Evolutionary conservation across 1,140 invertebrate genomes (phyloP).

Genomic region (Ceratina japonica): DNA sequence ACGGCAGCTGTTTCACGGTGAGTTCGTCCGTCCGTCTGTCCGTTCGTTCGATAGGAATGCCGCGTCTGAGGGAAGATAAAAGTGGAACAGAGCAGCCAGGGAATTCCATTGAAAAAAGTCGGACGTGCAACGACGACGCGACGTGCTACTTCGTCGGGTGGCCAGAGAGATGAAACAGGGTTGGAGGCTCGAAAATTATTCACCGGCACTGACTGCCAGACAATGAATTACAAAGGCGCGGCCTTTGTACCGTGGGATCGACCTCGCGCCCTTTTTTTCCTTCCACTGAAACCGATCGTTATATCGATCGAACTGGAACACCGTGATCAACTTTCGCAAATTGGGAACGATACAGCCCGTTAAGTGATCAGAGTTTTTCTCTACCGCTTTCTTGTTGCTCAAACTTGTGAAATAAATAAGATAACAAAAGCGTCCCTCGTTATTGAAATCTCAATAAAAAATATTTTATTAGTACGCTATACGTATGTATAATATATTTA

Average conservation of each 20-base stretch:
- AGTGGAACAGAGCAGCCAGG: neutral
- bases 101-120: neutral
- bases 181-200: conserved; percentile 26
- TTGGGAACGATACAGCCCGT: neutral
- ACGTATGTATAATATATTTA: too few species aligned
- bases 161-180: neutral
- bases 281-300: conserved; percentile 51
- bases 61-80: neutral
- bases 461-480: too few species aligned
- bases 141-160: conserved; percentile 1
- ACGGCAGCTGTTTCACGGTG: conserved; percentile 42
- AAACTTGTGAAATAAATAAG: too few species aligned
- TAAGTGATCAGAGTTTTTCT: too few species aligned
- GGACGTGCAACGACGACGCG: neutral
- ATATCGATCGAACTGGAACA: conserved; percentile 50
- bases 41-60: neutral
- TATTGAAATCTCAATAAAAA: too few species aligned
- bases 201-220: conserved; percentile 31
- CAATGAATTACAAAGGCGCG: conserved; percentile 59
- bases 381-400: too few species aligned
- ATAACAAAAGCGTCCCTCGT: too few species aligned
- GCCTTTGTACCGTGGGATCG: conserved; percentile 27
- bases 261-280: conserved; percentile 40
- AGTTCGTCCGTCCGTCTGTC: neutral
- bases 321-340: conserved; percentile 45